These are phyloP conservation scores for Oceanodroma tethys DNA, from an alignment of 2,113 vertebrate species.

Conservation along the genomic window DNA sequence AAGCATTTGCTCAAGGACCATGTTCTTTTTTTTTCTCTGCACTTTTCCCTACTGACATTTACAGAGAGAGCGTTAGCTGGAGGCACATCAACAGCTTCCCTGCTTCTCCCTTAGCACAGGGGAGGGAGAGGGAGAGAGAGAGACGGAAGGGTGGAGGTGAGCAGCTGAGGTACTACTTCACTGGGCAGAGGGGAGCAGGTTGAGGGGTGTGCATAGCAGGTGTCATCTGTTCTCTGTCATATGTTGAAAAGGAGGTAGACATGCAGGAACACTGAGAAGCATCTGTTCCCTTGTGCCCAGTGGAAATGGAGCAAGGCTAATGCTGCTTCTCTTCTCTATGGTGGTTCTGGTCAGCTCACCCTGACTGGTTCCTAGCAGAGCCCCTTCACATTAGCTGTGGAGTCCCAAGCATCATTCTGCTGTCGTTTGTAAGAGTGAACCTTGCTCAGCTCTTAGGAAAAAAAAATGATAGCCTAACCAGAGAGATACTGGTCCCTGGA, in stretches of 20 bases:
- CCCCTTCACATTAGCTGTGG: fast-evolving
- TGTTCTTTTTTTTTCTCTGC: neutral
- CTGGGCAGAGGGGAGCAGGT: neutral
- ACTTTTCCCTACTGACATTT: neutral
- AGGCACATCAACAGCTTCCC: neutral
- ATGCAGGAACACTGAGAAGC: neutral
- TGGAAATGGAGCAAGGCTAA: neutral
- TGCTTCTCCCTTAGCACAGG: neutral
- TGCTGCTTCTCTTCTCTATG: neutral
- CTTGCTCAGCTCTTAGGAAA: neutral
- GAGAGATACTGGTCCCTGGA: neutral
- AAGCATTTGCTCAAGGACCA: neutral
- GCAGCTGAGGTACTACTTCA: neutral
- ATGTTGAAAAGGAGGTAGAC: neutral
- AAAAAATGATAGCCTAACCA: neutral
- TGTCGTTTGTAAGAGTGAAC: neutral
- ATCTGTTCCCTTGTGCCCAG: neutral
- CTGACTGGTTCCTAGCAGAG: neutral
- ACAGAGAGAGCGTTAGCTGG: neutral
- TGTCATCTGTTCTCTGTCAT: neutral
- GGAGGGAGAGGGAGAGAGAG: neutral
- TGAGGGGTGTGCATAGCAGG: neutral
- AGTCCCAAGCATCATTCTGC: neutral
- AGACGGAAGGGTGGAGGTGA: neutral
- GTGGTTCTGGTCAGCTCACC: neutral